Base-by-base conservation (phyloP, 2,888 invertebrate genomes). In the Chrysolina americana region DNA sequence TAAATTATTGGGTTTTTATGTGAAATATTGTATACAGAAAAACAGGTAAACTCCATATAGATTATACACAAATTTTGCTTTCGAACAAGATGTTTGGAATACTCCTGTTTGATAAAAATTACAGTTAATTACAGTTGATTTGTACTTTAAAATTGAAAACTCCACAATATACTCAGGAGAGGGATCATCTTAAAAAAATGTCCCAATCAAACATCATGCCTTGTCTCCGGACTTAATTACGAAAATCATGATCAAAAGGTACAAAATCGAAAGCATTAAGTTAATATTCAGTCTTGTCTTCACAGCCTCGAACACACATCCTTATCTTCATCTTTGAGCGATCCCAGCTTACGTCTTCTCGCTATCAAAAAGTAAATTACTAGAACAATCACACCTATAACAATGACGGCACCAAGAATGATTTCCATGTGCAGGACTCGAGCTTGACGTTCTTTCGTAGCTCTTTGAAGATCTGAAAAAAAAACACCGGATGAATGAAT, bases 381-480 rank as follows among this genome's bases (percentile, higher is more conserved):
- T 21, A 23, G 1, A 1, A 65, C 11, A n/a, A 65, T 28, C 6
- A 65, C 0, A 4, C 15, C 23, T 5, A 65, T 2, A 13, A 48
- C 48, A 23, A 47, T 1, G 4, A 65, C 6, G 15, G 28, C 21
- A n/a, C 19, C 47, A 15, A 65, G 15, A 23, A 48, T 17, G 15
- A 65, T 65, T 36, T 65, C 65, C 21, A 65, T 65, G 13, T 47
- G 21, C 4, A 11, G 15, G 21, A 19, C n/a, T 36, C 44, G 15
- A 0, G 13, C 17, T 15, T 65, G 21, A 21, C 44, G 44, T 21
- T 44, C 19, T 41, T 44, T 17, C n/a, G 65, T 15, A 1, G 23
- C 19, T 19, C 10, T 41, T 17, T 65, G 10, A 11, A 44, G 41
- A 65, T 23, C 65, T 65, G 65, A 41, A 41, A 41, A 65, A 17